Evolutionary conservation across 2,888 invertebrate genomes (phyloP), one percentile per base, ranked within the genome.

Genomic region (Mythimna ferrago): DNA sequence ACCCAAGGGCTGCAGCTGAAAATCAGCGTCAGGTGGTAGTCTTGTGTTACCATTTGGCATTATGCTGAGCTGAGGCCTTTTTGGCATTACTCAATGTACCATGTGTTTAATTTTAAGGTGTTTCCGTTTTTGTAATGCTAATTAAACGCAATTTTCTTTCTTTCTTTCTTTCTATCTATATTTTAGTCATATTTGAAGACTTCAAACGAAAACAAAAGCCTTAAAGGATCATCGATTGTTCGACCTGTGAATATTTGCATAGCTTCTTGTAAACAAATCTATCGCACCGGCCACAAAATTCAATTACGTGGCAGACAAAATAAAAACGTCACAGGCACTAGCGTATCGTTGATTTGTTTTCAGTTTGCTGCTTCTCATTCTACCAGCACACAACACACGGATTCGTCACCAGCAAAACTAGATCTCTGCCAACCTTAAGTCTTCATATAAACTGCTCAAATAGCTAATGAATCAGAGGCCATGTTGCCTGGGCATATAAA

Each of bases 271-370:
- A 90, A 92, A 90, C 89, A 90, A 89, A 92, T 91, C 87, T 87
- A 87, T 82, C 83, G 92, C 88, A 89, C 88, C 87, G 85, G 91
- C 94, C 94, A 92, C 94, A 93, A 92, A 95, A 95, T 95, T 95
- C 94, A 94, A 95, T 95, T 94, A 94, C 93, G 91, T 90, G 90
- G 90, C 92, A 94, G 93, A 95, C 93, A 93, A 95, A 94, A 94
- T 94, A 94, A 95, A 95, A 95, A 93, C 90, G 90, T 89, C 89
- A 85, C 92, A 88, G 89, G 86, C 90, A 89, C 89, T 86, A 90
- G 89, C 89, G 92, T 92, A 92, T 92, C 93, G 92, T 92, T 92
- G 93, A 95, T 95, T 94, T 94, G 94, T 94, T 94, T 94, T 92
- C 91, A 90, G 89, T 92, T 91, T 91, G 92, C 90, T 92, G 88